Evolutionary conservation across 2,113 vertebrate species (phyloP).

Genomic region (Grus americana): DNA sequence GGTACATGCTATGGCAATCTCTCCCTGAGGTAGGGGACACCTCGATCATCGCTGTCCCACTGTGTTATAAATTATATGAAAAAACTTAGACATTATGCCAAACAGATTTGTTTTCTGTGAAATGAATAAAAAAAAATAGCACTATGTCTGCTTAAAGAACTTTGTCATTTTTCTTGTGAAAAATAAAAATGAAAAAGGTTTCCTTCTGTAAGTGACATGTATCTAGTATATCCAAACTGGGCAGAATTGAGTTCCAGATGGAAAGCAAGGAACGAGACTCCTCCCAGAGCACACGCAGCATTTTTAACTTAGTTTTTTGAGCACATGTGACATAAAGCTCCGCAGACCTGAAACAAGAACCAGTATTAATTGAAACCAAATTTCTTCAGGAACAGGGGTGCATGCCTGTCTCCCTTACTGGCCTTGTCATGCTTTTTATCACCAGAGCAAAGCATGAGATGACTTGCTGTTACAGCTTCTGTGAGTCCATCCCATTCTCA

Average conservation of each 20-base stretch:
- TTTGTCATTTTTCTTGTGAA: not conserved
- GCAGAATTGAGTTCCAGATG: not conserved
- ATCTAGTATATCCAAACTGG: not conserved
- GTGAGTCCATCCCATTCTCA: not conserved
- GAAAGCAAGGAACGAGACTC: not conserved
- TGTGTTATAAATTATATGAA: not conserved
- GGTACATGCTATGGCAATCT: not conserved
- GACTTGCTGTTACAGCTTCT: not conserved
- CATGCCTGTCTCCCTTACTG: not conserved
- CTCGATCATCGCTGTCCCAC: not conserved
- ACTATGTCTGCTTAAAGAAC: not conserved
- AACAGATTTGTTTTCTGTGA: not conserved
- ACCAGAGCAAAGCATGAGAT: not conserved
- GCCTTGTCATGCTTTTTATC: not conserved
- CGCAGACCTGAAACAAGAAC: not conserved
- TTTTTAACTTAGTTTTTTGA: not conserved
- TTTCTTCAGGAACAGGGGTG: not conserved
- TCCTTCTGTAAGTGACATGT: not conserved
- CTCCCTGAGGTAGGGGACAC: not conserved
- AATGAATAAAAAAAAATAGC: not conserved
- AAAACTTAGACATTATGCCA: not conserved
- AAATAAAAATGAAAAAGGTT: not conserved
- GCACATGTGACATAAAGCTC: not conserved
- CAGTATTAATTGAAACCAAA: not conserved
- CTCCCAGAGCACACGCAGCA: not conserved